phyloP scores from a whole-genome alignment of 2,797 vertebrate genomes.

The Dryobates pubescens region DNA sequence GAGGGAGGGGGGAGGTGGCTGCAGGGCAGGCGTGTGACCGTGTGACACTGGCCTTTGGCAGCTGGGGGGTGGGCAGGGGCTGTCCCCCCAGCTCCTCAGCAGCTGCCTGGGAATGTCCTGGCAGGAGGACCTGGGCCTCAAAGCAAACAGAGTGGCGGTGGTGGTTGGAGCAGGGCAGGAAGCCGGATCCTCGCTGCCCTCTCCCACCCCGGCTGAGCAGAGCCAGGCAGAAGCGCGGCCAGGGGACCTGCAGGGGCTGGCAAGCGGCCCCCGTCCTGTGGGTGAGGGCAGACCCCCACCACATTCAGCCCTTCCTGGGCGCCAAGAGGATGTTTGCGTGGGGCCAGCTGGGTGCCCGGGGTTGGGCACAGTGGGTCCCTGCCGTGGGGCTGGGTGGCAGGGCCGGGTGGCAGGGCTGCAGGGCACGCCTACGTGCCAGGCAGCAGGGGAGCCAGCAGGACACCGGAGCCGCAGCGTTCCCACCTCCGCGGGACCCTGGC shows the following conservation, averaged over 20 bases:
- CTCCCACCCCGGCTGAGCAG: no score
- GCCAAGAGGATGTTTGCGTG: rapidly evolving
- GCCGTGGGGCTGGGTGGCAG: not conserved
- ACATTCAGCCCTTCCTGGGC: not conserved
- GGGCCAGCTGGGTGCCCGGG: rapidly evolving
- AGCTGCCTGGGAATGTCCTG: constrained; percentile 55
- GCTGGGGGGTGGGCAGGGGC: not conserved
- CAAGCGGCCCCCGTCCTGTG: not conserved
- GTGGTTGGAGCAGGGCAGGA: constrained; percentile 31
- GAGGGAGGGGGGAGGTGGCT: rapidly evolving
- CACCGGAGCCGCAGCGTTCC: not conserved
- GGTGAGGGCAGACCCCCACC: not conserved
- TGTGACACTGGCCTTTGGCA: not conserved
- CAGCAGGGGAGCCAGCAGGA: constrained; percentile 10
- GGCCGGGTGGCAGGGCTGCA: not conserved
- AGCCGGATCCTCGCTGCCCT: not conserved
- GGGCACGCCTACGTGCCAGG: constrained; percentile 10
- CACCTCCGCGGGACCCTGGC: constrained; percentile 42
- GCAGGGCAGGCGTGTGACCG: not conserved
- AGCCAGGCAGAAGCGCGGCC: rapidly evolving
- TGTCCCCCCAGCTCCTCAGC: not conserved
- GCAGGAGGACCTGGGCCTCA: constrained; percentile 65
- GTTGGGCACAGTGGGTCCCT: rapidly evolving
- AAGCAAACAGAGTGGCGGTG: constrained; percentile 46
- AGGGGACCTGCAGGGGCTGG: rapidly evolving